These are phyloP conservation scores for Osmerus eperlanus DNA, from an alignment of 2,113 vertebrate species.

Conservation along the genomic window DNA sequence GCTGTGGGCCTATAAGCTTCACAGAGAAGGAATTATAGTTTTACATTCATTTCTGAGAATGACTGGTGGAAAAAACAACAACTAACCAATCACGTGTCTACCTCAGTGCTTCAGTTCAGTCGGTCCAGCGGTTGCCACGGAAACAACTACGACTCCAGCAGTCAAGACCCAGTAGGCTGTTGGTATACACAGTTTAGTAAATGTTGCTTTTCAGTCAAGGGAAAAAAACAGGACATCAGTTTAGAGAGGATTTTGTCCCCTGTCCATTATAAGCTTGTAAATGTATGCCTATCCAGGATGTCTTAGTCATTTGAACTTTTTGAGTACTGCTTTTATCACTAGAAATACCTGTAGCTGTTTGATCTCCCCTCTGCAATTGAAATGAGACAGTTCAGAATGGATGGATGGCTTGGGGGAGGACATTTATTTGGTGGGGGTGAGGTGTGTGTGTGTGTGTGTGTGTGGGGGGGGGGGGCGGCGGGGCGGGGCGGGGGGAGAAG, in stretches of 20 bases:
- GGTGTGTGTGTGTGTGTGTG: conserved; percentile 12
- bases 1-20: not conserved
- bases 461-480: not conserved
- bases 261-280: conserved; percentile 23
- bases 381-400: conserved; percentile 45
- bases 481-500: not conserved
- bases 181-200: conserved; percentile 41
- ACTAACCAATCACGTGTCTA: conserved; percentile 55
- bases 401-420: conserved; percentile 44
- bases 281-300: conserved; percentile 23
- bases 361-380: conserved; percentile 20
- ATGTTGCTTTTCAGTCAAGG: conserved; percentile 18
- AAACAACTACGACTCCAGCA: conserved; percentile 65
- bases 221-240: conserved; percentile 35
- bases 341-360: not conserved
- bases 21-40: conserved; percentile 34
- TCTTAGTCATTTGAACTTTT: not conserved
- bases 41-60: conserved; percentile 64
- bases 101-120: conserved; percentile 56
- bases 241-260: conserved; percentile 41
- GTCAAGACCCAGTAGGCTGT: conserved; percentile 46
- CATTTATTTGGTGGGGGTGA: conserved; percentile 36
- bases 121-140: conserved; percentile 62
- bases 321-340: too few relatives aligned
- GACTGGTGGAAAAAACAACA: conserved; percentile 54